Percentiles rank a stretch among this genome's conserved stretches.
phyloP scores from a whole-genome alignment of 2,888 invertebrate genomes.

The Pediacus dermestoides region DNA sequence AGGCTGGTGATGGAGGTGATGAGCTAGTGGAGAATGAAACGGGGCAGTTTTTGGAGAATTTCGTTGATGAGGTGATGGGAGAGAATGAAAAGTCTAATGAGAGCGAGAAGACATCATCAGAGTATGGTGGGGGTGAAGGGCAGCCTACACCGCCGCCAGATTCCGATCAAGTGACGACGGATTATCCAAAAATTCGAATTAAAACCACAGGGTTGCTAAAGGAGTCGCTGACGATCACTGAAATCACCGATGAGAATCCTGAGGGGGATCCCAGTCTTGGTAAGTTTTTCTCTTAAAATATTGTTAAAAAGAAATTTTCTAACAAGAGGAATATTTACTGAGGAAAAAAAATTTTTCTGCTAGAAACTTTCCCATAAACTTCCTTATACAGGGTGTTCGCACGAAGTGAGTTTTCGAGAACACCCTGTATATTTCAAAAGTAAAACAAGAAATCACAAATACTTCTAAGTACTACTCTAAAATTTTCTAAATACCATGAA shows the following conservation, averaged over 20 bases:
- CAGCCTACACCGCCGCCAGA: conserved; percentile 43
- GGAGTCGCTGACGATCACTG: conserved; percentile 40
- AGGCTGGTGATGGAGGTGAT: conserved; percentile 11
- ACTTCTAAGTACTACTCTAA: no score
- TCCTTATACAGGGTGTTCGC: no score
- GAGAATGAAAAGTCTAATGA: neutral
- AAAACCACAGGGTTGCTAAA: conserved; percentile 45
- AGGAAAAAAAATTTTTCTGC: no score
- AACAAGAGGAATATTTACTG: no score
- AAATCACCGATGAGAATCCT: conserved; percentile 46
- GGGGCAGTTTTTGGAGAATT: conserved; percentile 3
- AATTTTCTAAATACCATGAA: no score
- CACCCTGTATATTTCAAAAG: no score
- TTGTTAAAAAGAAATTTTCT: no score
- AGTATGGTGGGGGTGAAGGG: conserved; percentile 41
- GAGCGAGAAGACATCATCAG: conserved; percentile 20
- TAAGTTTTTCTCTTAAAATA: conserved; percentile 23
- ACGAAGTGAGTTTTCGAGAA: no score
- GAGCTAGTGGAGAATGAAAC: conserved; percentile 10
- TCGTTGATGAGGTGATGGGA: neutral
- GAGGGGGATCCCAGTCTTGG: conserved; percentile 33
- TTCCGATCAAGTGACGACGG: conserved; percentile 40
- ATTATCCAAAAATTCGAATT: conserved; percentile 47
- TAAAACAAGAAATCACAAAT: no score
- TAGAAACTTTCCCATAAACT: no score